phyloP scores from a whole-genome alignment of 2,797 vertebrate species.

The Enteromius mattozi region DNA sequence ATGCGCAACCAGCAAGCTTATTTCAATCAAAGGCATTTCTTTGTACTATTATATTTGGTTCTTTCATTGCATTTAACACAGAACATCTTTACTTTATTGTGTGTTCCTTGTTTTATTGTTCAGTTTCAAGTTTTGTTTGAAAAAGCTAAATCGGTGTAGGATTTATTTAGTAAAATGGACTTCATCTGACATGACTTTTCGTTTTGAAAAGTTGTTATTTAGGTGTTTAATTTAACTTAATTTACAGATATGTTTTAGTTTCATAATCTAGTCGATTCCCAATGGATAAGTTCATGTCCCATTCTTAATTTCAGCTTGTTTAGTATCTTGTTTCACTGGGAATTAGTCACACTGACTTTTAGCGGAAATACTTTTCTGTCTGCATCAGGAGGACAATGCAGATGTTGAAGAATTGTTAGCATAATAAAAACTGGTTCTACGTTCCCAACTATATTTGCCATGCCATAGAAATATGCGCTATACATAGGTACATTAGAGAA shows the following conservation, averaged over 20 bases:
- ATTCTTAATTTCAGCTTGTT: background rate
- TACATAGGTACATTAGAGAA: slow-evolving; percentile 13
- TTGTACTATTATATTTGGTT: background rate
- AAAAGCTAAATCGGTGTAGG: background rate
- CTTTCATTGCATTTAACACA: background rate
- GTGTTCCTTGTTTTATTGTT: background rate
- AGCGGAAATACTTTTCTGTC: background rate
- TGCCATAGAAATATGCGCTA: background rate
- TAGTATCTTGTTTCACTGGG: background rate
- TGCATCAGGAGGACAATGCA: background rate
- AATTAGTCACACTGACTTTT: slow-evolving; percentile 6
- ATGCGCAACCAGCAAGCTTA: background rate
- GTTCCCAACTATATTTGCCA: background rate
- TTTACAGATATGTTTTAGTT: background rate
- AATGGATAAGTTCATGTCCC: background rate
- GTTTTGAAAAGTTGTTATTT: background rate
- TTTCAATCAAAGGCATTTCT: background rate
- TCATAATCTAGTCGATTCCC: background rate
- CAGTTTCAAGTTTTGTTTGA: background rate
- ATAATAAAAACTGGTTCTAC: background rate
- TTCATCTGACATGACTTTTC: background rate
- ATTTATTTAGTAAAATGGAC: background rate
- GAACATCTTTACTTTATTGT: background rate
- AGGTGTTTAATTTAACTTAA: background rate
- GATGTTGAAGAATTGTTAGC: background rate